Evolutionary conservation across 2,797 vertebrate species (phyloP), one percentile per base, ranked within the genome.

Genomic region (Sparus aurata): DNA sequence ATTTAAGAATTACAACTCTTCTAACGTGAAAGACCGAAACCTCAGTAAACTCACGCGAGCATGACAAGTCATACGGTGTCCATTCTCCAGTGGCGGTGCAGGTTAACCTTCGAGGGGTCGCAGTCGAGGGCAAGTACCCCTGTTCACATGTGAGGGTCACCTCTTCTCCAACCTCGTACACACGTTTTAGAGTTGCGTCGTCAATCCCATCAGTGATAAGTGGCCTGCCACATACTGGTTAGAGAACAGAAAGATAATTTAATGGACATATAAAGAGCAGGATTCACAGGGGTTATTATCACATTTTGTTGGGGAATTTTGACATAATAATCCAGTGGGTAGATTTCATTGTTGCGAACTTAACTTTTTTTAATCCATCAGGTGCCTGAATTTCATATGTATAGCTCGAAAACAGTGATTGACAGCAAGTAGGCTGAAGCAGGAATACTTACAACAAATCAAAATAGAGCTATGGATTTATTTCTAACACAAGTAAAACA

Each of bases 91-190:
- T 69, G 0, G 66, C 64, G 0, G 87, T 94, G 90, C 97, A 98
- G 16, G 20, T 77, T 3, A 96, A 95, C 34, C 78, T 95, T 25
- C 85, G 91, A 1, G 82, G 59, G 17, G 85, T 83, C 0, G 91
- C 73, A 0, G 74, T 89, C 1, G 90, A 92, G 23, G 94, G 88
- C 16, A 67, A 0, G 49, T 96, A 97, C 0, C 97, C 97, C 0
- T 27, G 90, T 25, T 84, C 89, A 69, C 97, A 98, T 0, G 79
- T 50, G 34, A 96, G 96, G 1, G 81, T 80, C 8, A 96, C 78
- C 57, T 93, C 73, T 22, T 97, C 96, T 4, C 96, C 96, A 1
- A 93, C 84, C 0, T 96, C 94, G 12, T 96, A 98, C 71, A 92
- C 90, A 0, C 50, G 72, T 73, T 96, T 96, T 1, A 94, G 71